Conservation (phyloP, 2,888 invertebrate genomes). For the Pandemis heparana region DNA sequence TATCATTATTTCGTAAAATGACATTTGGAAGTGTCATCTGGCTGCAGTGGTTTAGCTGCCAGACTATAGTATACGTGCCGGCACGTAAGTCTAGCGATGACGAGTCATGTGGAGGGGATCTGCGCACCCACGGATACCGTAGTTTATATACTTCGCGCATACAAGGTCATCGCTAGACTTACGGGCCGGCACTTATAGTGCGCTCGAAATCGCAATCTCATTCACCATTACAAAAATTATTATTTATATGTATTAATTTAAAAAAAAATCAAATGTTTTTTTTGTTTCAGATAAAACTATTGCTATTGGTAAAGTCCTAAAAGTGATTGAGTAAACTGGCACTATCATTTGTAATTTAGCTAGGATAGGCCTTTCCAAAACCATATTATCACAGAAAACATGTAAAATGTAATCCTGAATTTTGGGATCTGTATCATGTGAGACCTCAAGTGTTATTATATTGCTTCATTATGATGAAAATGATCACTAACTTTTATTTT, state of each 20-base stretch:
- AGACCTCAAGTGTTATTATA: constrained; percentile 72
- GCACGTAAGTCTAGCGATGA: too few relatives aligned
- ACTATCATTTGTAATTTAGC: constrained; percentile 81
- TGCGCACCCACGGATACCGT: too few relatives aligned
- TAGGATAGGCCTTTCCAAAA: constrained; percentile 84
- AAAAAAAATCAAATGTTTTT: constrained; percentile 27
- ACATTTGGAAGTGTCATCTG: too few relatives aligned
- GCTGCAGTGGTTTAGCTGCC: too few relatives aligned
- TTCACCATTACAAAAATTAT: too few relatives aligned
- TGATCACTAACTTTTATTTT: constrained; percentile 62
- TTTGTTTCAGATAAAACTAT: constrained; percentile 87
- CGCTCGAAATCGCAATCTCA: too few relatives aligned
- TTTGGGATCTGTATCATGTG: constrained; percentile 72
- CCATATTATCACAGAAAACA: constrained; percentile 78
- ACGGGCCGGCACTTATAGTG: too few relatives aligned
- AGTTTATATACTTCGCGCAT: too few relatives aligned
- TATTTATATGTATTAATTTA: not conserved
- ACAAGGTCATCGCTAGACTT: too few relatives aligned
- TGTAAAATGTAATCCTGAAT: constrained; percentile 76
- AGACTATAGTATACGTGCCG: too few relatives aligned
- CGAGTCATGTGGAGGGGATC: too few relatives aligned
- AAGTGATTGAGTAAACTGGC: constrained; percentile 94
- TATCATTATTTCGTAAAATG: too few relatives aligned
- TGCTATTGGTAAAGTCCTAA: constrained; percentile 99
- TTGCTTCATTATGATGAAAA: constrained; percentile 66